Percentiles rank a stretch among this genome's conserved stretches.
These are phyloP conservation scores for Acanthurus leucopareius DNA, from an alignment of 2,797 vertebrate species.

Conservation along the genomic window DNA sequence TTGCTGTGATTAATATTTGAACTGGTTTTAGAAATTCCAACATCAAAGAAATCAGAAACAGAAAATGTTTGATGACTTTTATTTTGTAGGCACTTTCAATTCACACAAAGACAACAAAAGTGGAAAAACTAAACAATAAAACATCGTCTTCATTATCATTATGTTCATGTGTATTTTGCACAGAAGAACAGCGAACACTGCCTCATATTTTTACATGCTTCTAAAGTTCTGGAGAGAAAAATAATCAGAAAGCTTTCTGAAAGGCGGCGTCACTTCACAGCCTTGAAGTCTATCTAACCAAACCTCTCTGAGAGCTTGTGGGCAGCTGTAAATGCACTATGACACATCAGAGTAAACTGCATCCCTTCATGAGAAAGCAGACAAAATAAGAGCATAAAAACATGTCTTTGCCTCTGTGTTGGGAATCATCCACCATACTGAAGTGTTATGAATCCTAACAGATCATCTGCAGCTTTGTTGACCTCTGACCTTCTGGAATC, in stretches of 20 bases:
- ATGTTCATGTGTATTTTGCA: constrained; percentile 30
- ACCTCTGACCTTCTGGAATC: background rate
- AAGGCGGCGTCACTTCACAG: constrained; percentile 25
- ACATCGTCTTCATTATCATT: constrained; percentile 42
- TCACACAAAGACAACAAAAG: constrained; percentile 59
- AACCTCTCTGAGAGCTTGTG: background rate
- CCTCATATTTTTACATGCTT: constrained; percentile 19
- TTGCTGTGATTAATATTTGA: too few relatives aligned
- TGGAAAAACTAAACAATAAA: constrained; percentile 47
- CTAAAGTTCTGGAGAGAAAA: background rate
- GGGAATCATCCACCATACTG: background rate
- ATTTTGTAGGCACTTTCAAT: constrained; percentile 73
- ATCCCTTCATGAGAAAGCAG: background rate
- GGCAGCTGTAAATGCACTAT: background rate
- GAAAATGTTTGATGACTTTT: constrained; percentile 22
- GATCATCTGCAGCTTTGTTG: background rate
- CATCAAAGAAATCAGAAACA: background rate
- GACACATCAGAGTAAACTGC: background rate
- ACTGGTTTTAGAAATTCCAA: background rate
- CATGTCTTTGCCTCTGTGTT: background rate
- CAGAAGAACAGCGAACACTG: constrained; percentile 16
- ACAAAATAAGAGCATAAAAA: constrained; percentile 23
- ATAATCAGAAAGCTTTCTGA: background rate
- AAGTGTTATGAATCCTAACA: background rate
- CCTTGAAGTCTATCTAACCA: constrained; percentile 2